Base-by-base conservation (phyloP, 2,113 vertebrate species). In the Reinhardtius hippoglossoides region DNA sequence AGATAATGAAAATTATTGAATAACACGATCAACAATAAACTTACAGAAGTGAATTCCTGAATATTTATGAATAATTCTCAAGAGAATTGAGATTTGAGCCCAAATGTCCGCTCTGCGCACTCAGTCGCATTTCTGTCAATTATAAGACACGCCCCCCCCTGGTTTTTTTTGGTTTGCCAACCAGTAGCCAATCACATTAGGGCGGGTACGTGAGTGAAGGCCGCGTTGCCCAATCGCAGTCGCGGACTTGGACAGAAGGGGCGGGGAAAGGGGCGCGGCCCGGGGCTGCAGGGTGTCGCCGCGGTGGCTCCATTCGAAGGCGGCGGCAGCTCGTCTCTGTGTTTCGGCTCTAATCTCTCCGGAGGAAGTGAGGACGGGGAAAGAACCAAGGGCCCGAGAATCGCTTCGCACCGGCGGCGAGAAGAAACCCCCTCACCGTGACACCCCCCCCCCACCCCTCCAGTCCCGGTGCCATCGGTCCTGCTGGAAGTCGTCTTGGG, bases 311-410 rank as follows among this genome's bases (percentile, higher is more conserved):
- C 84, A 93, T 95, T 94, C 91, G 93, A 94, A 95, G 95, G 93
- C 95, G 95, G 93, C 94, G 92, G 94, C 88, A n/a, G 92, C 94
- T 94, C 92, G 94, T 94, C 94, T 90, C 3, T 88, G 74, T 90
- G 90, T 94, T 24, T 24, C 83, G 80, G 87, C 67, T 64, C 58
- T 87, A 84, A 90, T 88, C 85, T 87, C 67, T 63, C n/a, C 24
- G 21, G 73, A 57, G 18, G 20, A n/a, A 54, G 50, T 2, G 42
- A 15, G 2, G 20, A n/a, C 21, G 8, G 14, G 23, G 2, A 21
- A 50, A 50, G 61, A 78, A 60, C 73, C 59, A 78, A 58, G 27
- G 60, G 6, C 31, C 21, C 50, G 52, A 77, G 73, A 31, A 80
- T 71, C 76, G 69, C 57, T 62, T 56, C 55, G 1, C 65, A 13